Evolutionary conservation across 2,113 vertebrate genomes (phyloP).

Genomic region (Heterocephalus glaber): DNA sequence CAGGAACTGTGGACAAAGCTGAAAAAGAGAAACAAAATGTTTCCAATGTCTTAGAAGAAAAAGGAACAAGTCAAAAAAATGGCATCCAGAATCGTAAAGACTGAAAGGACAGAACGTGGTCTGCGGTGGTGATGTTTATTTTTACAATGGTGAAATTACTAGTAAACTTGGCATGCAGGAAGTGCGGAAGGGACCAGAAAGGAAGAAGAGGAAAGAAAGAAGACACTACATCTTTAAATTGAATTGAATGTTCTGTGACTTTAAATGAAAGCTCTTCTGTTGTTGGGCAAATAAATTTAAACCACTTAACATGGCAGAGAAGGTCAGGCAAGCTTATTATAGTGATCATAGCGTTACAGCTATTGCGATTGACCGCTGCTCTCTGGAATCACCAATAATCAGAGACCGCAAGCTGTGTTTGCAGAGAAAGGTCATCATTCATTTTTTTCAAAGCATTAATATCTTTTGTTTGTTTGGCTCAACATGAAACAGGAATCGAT

Average conservation of each 20-base stretch:
- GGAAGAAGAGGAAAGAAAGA: slow-evolving; percentile 68
- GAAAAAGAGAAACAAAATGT: neutral
- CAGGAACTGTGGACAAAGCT: neutral
- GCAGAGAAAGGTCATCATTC: slow-evolving; percentile 95
- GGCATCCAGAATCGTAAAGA: neutral
- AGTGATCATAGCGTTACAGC: slow-evolving; percentile 92
- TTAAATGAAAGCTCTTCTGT: slow-evolving; percentile 91
- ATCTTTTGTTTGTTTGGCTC: slow-evolving; percentile 95
- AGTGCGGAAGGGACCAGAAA: neutral
- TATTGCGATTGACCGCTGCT: slow-evolving; percentile 92
- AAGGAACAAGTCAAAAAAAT: neutral
- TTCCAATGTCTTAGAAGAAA: neutral
- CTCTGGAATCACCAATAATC: slow-evolving; percentile 93
- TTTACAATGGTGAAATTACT: neutral
- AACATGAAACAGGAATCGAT: slow-evolving; percentile 94
- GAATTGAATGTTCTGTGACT: slow-evolving; percentile 90
- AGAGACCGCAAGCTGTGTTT: slow-evolving; percentile 93
- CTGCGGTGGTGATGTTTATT: neutral
- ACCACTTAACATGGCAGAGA: slow-evolving; percentile 93
- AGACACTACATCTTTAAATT: slow-evolving; percentile 82
- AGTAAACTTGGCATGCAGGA: neutral
- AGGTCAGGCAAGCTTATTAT: slow-evolving; percentile 93
- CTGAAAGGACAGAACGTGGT: neutral
- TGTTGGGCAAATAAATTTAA: slow-evolving; percentile 94
- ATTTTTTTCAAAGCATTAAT: slow-evolving; percentile 93